A percentile compares a stretch with the other conserved stretches of the same genome.
These are phyloP conservation scores for Choristoneura fumiferana DNA, from an alignment of 1,140 invertebrate genomes.

Conservation along the genomic window DNA sequence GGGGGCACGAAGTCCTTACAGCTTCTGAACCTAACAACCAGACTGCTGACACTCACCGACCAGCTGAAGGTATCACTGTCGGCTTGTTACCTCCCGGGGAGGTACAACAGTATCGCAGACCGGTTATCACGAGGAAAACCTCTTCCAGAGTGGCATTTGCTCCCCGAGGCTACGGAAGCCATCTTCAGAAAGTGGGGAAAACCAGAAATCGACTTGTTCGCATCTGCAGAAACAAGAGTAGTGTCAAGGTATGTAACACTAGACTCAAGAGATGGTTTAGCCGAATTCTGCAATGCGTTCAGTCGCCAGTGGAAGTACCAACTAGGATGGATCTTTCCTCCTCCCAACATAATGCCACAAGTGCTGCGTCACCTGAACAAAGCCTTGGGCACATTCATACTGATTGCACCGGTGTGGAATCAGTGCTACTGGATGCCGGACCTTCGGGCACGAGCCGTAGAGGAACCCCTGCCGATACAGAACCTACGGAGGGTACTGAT, in stretches of 20 bases:
- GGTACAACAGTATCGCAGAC: slow-evolving; percentile 24
- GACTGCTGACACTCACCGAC: slow-evolving; percentile 32
- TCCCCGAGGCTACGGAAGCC: slow-evolving; percentile 26
- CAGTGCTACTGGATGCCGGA: slow-evolving; percentile 37
- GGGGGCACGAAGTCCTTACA: slow-evolving; percentile 37
- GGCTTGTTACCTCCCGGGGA: slow-evolving; percentile 29
- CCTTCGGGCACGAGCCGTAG: slow-evolving; percentile 21
- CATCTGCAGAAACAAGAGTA: background rate
- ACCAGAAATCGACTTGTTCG: slow-evolving; percentile 16
- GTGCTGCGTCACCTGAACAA: background rate
- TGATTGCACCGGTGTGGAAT: slow-evolving; percentile 34
- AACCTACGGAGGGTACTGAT: slow-evolving; percentile 24
- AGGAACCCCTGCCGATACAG: slow-evolving; percentile 22
- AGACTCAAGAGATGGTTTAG: slow-evolving; percentile 5
- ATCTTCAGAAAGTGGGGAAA: slow-evolving; percentile 34
- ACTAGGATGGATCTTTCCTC: slow-evolving; percentile 17
- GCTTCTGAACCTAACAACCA: slow-evolving; percentile 32
- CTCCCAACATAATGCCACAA: background rate
- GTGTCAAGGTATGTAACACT: slow-evolving; percentile 2
- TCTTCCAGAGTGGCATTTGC: slow-evolving; percentile 39
- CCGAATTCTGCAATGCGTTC: slow-evolving; percentile 29
- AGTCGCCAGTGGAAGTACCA: slow-evolving; percentile 23
- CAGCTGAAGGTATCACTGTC: slow-evolving; percentile 27
- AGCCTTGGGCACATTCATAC: slow-evolving; percentile 6
- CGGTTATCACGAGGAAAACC: slow-evolving; percentile 28